Evolutionary conservation across 2,113 vertebrate species (phyloP).

Genomic region (Mustelus asterias): DNA sequence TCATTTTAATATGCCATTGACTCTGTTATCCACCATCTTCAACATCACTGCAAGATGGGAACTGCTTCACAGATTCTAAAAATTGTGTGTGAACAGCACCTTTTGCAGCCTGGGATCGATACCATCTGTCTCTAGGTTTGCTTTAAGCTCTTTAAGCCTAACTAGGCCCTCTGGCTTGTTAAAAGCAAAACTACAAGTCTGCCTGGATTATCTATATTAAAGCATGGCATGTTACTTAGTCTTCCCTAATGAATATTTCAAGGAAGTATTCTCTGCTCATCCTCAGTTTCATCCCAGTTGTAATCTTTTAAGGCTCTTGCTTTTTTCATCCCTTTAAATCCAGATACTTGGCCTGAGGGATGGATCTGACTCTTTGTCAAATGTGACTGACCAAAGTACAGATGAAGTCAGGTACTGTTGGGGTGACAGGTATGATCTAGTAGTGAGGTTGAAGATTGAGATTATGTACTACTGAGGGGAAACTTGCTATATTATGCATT

Average conservation of each 20-base stretch:
- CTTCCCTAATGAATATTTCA: background rate
- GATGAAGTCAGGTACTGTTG: background rate
- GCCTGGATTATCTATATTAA: background rate
- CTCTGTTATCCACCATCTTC: background rate
- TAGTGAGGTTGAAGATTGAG: background rate
- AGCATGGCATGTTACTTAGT: background rate
- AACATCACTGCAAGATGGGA: background rate
- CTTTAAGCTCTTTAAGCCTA: background rate
- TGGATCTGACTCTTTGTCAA: background rate
- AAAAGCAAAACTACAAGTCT: background rate
- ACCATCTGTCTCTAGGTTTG: slow-evolving; percentile 6
- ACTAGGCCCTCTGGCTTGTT: background rate
- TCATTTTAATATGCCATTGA: background rate
- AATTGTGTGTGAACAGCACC: background rate
- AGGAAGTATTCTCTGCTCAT: background rate
- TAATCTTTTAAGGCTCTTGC: background rate
- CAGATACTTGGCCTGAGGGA: background rate
- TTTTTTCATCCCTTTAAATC: background rate
- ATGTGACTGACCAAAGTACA: background rate
- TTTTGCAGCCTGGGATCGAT: background rate
- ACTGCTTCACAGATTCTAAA: background rate
- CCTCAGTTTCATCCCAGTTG: background rate
- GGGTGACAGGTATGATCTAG: background rate
- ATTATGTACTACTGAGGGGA: background rate
- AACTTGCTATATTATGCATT: background rate